Evolutionary conservation across 2,797 vertebrate genomes (phyloP), one percentile per base, ranked within the genome.

Genomic region (Takifugu ocellatus): DNA sequence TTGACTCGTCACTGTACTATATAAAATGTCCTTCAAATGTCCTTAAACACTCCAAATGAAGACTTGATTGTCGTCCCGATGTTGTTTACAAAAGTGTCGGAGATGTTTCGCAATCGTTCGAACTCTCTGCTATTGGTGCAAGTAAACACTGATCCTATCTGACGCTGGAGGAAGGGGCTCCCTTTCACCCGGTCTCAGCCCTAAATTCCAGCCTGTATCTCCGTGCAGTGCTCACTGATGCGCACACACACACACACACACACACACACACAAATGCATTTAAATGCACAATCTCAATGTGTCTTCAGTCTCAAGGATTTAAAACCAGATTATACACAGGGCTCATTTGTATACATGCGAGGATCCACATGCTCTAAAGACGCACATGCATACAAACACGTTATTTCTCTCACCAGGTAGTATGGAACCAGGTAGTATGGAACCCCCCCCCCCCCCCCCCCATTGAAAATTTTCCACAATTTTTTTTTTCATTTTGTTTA

Each of bases 61-160:
- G 4, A 25, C 27, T 43, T 53, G 6, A 59, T 11, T 27, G 17
- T 68, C 25, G 39, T 48, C 56, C 15, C 45, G 49, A 61, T 6
- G 29, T 50, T 61, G 49, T 71, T 70, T 61, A 45, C 36, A 42
- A 52, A 57, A 61, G 48, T 54, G 25, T 17, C 29, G 33, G 25
- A 67, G 54, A 60, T 63, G 68, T 75, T 75, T 67, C 58, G 59
- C 66, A 75, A 47, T 55, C 49, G 60, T 55, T 59, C 56, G 56
- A 62, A 70, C 60, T 51, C 72, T 72, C 64, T 74, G 77, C 75
- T 66, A 73, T 82, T 75, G 66, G 72, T 77, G 70, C 76, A 64
- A 63, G 75, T 86, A 88, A 86, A 87, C 85, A 86, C 56, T 78
- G 84, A 86, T 86, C 50, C 62, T 81, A 87, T 88, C 80, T 79